phyloP scores from a whole-genome alignment of 2,113 vertebrate genomes.

The Myrmecophaga tridactyla region DNA sequence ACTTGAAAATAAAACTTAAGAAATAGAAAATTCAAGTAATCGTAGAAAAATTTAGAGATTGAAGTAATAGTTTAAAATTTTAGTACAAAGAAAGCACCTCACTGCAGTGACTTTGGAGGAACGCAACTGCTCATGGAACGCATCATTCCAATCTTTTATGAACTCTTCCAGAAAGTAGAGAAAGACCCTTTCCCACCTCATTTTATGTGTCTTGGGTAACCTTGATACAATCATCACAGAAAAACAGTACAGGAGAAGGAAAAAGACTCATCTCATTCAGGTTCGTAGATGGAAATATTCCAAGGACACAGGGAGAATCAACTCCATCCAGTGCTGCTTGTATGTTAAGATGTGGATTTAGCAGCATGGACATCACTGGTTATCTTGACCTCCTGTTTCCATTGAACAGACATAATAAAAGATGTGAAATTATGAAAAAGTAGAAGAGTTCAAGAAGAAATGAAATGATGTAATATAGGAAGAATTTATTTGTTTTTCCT shows the following conservation, averaged over 20 bases:
- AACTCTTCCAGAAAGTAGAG: not conserved
- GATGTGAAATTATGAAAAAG: not conserved
- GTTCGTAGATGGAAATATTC: not conserved
- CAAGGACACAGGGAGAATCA: not conserved
- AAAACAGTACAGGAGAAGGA: not conserved
- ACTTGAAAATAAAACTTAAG: not conserved
- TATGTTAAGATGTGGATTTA: not conserved
- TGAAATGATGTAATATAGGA: not conserved
- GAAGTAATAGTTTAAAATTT: not conserved
- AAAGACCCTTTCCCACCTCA: not conserved
- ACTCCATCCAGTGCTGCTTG: not conserved
- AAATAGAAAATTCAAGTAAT: slow-evolving; percentile 31
- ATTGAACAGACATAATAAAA: not conserved
- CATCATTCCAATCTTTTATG: not conserved
- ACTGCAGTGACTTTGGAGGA: not conserved
- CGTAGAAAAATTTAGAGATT: not conserved
- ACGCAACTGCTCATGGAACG: not conserved
- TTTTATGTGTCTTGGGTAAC: not conserved
- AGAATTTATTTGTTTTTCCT: not conserved
- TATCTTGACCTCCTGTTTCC: not conserved
- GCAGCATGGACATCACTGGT: not conserved
- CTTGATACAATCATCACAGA: fast-evolving
- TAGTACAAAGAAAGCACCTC: not conserved
- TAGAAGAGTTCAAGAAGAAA: not conserved
- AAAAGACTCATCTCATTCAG: not conserved